A percentile compares a stretch with the other conserved stretches of the same genome.
Evolutionary conservation across 2,113 vertebrate genomes (phyloP).

Genomic region (Leptosomus discolor): DNA sequence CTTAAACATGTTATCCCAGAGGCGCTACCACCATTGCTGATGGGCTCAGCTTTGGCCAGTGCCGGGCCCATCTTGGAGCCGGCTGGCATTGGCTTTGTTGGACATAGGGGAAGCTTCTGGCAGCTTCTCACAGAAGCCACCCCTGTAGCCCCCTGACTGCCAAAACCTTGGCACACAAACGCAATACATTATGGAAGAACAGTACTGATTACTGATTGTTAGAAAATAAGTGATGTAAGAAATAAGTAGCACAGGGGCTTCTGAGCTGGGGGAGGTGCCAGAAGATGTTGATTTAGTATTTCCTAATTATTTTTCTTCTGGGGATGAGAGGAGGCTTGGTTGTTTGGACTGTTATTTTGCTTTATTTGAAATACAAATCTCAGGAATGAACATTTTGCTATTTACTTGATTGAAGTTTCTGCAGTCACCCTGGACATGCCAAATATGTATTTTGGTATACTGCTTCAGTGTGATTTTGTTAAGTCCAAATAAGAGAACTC

Average conservation of each 20-base stretch:
- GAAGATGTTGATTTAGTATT: neutral
- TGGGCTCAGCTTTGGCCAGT: too few relatives aligned
- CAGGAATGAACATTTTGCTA: neutral
- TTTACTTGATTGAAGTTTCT: neutral
- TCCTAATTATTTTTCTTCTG: neutral
- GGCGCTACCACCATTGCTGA: too few relatives aligned
- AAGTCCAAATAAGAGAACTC: neutral
- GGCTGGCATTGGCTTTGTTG: too few relatives aligned
- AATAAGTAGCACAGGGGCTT: neutral
- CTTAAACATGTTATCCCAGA: too few relatives aligned
- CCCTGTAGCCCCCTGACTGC: too few relatives aligned
- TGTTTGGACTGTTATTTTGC: neutral
- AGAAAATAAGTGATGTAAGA: neutral
- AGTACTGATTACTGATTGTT: too few relatives aligned
- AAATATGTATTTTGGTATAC: neutral
- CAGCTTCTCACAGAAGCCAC: too few relatives aligned
- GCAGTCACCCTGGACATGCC: neutral
- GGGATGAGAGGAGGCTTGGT: neutral
- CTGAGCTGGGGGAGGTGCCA: neutral
- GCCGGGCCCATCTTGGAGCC: too few relatives aligned
- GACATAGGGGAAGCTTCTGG: too few relatives aligned
- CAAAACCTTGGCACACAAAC: too few relatives aligned
- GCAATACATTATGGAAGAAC: neutral
- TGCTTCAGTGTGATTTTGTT: neutral
- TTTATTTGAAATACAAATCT: neutral